These are phyloP conservation scores for Camponotus pennsylvanicus DNA, from an alignment of 1,140 invertebrate species.

Conservation along the genomic window DNA sequence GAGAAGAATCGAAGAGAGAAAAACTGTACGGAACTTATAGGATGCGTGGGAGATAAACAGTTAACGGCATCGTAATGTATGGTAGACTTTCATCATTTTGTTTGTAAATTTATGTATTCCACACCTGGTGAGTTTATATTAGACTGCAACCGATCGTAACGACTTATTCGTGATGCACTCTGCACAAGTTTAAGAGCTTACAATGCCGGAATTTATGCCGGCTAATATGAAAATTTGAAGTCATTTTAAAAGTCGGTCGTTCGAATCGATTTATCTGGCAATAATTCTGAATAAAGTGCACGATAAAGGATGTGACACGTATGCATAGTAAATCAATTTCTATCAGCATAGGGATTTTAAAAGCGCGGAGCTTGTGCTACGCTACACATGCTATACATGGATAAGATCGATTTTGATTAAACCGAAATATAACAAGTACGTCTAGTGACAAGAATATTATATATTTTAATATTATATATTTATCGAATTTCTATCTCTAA, in stretches of 20 bases:
- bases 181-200: slow-evolving; percentile 41
- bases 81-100: slow-evolving; percentile 41
- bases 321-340: too few relatives aligned
- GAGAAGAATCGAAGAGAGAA: too few relatives aligned
- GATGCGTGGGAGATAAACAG: slow-evolving; percentile 26
- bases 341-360: too few relatives aligned
- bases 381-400: too few relatives aligned
- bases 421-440: too few relatives aligned
- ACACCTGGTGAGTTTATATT: slow-evolving; percentile 34
- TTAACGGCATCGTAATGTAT: slow-evolving; percentile 38
- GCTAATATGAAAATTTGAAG: slow-evolving; percentile 11
- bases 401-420: too few relatives aligned
- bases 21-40: neutral
- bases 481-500: too few relatives aligned
- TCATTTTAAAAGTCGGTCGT: slow-evolving; percentile 36
- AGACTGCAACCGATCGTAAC: slow-evolving; percentile 56
- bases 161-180: slow-evolving; percentile 34
- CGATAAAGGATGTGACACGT: too few relatives aligned
- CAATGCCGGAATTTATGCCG: slow-evolving; percentile 3
- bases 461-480: too few relatives aligned
- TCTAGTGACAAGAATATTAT: too few relatives aligned
- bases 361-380: too few relatives aligned
- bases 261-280: neutral
- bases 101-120: slow-evolving; percentile 43
- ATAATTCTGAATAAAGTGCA: slow-evolving; percentile 14